Evolutionary conservation across 92 coral and sea anemone genomes (phyloP).

Genomic region (Siderastrea radians): DNA sequence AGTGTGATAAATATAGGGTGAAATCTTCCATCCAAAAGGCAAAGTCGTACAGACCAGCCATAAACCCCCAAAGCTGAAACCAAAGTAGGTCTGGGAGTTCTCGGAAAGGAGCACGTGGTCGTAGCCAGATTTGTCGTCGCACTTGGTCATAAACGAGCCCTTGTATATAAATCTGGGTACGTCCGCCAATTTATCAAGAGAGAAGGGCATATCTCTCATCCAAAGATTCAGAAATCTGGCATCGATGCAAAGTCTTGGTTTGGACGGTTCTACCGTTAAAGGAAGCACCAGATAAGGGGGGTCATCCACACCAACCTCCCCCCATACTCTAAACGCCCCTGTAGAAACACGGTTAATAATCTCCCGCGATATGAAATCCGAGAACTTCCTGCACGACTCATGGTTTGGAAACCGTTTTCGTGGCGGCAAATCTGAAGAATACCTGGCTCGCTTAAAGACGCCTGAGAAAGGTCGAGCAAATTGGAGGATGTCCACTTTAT

Average conservation of each 20-base stretch:
- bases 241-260: conserved; percentile 1
- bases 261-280: conserved; percentile 20
- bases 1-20: conserved; percentile 35
- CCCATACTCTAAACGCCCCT: conserved; percentile 1
- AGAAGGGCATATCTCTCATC: conserved; percentile 16
- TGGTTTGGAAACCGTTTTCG: conserved; percentile 21
- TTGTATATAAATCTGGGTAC: conserved; percentile 24
- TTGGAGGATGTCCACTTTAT: conserved; percentile 27
- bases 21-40: conserved; percentile 34
- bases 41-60: conserved; percentile 45
- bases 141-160: conserved; percentile 10
- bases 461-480: conserved; percentile 39
- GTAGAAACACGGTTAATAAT: conserved; percentile 10
- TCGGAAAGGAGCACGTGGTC: conserved; percentile 21
- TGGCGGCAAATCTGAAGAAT: conserved; percentile 27
- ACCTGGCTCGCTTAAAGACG: conserved; percentile 4
- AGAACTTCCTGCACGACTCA: conserved; percentile 13
- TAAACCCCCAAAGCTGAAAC: conserved; percentile 21
- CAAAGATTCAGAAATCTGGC: conserved; percentile 15
- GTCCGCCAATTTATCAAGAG: conserved; percentile 34
- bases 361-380: neutral
- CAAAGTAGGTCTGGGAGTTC: conserved; percentile 34
- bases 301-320: conserved; percentile 2
- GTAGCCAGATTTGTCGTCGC: conserved; percentile 22
- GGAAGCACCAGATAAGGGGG: conserved; percentile 10